phyloP scores from a whole-genome alignment of 2,888 invertebrate species.

The Hartigia nigra region DNA sequence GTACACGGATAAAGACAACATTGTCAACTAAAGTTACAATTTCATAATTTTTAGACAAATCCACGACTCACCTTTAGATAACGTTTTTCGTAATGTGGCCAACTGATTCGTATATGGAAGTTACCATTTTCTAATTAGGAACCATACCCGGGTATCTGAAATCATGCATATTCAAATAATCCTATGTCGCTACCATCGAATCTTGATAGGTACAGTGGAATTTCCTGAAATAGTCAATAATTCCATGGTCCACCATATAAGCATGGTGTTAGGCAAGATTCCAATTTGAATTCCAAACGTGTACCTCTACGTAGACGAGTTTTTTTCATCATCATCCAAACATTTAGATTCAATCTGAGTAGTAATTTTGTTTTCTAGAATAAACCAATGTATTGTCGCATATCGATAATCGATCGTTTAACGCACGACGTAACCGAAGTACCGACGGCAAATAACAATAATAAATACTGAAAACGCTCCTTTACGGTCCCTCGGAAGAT shows the following conservation, averaged over 20 bases:
- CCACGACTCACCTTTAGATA: background rate
- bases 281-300: background rate
- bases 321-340: background rate
- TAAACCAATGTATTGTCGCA: background rate
- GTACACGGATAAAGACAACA: too few relatives aligned
- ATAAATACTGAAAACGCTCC: background rate
- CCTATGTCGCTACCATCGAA: background rate
- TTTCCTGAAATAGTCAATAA: background rate
- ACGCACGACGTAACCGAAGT: background rate
- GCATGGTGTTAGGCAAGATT: background rate
- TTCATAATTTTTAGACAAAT: background rate
- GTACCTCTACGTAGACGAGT: background rate
- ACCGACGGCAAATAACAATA: background rate
- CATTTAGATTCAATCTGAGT: background rate
- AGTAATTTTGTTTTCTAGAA: background rate
- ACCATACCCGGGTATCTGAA: background rate
- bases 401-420: background rate
- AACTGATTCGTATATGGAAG: background rate
- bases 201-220: background rate
- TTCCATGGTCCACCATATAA: background rate
- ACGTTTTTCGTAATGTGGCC: background rate
- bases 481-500: background rate
- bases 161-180: background rate
- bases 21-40: background rate
- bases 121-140: background rate